These are phyloP conservation scores for Thalassoma bifasciatum DNA, from an alignment of 2,113 vertebrate genomes.

Conservation along the genomic window DNA sequence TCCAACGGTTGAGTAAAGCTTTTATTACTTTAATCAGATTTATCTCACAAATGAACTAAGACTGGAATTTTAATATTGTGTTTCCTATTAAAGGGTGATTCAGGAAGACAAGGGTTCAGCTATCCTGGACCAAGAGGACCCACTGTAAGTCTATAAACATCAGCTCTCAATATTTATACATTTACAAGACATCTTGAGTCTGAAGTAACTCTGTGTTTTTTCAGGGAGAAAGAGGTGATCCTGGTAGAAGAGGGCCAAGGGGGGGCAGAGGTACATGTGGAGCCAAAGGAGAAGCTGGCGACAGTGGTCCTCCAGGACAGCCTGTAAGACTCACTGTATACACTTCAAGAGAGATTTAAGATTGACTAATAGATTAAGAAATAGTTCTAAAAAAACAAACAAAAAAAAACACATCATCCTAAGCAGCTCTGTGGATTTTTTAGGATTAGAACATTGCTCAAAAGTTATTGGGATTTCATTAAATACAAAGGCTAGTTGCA, in stretches of 20 bases:
- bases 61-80: background rate
- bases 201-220: conserved; percentile 22
- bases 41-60: background rate
- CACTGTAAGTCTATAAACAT: conserved; percentile 74
- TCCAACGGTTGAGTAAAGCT: conserved; percentile 29
- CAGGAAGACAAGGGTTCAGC: conserved; percentile 90
- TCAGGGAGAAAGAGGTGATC: conserved; percentile 91
- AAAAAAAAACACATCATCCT: background rate
- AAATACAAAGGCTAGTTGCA: background rate
- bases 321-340: conserved; percentile 80
- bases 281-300: conserved; percentile 86
- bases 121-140: conserved; percentile 90
- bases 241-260: conserved; percentile 85
- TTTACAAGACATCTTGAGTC: background rate
- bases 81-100: conserved; percentile 86
- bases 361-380: background rate
- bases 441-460: too few relatives aligned
- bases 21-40: conserved; percentile 1
- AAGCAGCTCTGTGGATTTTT: background rate
- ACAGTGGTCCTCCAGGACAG: conserved; percentile 85
- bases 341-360: background rate
- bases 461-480: background rate
- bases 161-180: background rate
- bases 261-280: conserved; percentile 92
- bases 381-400: too few relatives aligned